Evolutionary conservation across 2,888 invertebrate genomes (phyloP), one percentile per base, ranked within the genome.

Genomic region (Nectonema munidae): DNA sequence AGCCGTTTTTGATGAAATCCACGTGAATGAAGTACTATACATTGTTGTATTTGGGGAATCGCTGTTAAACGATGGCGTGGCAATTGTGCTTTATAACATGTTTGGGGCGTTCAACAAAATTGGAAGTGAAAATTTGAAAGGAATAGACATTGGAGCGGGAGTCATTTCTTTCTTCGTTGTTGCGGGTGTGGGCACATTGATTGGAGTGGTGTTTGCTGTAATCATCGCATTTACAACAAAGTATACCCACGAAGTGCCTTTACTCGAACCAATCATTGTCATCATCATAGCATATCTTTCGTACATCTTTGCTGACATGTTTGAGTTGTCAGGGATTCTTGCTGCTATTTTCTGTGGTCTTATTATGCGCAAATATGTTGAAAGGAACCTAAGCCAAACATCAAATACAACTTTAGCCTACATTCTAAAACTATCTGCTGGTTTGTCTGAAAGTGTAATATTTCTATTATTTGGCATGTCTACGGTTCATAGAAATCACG

Each of bases 291-390:
- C 86, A 39, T 95, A 95, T 54, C 61, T 89, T 54, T 75, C 86
- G 40, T 89, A 89, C 56, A 63, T 95, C 41, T 77, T 74, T 51
- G 86, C 95, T 36, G 89, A 95, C 61, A 77, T 86, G 62, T 81
- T 89, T 57, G 83, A 86, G 53, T 71, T 86, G 67, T 86, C 86
- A 44, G 83, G 86, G 39, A 89, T 95, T 49, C 62, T 95, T 47
- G 76, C 76, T 89, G 89, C 86, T 49, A 83, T 86, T 13, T 89
- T 89, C 58, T 89, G 89, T 53, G 89, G 89, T 29, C 86, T 89
- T 47, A 79, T 81, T 2, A 83, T 89, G 81, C 81, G 86, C 57
- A 86, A 89, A 54, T 95, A 89, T 55, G 83, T 89, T 20, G 86
- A 89, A 56, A 73, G 71, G 37, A 95, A 95, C 59, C 74, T 89